A percentile compares a stretch with the other conserved stretches of the same genome.
Conservation (phyloP, 1,140 invertebrate genomes). For the Drosophila pruinosa region DNA sequence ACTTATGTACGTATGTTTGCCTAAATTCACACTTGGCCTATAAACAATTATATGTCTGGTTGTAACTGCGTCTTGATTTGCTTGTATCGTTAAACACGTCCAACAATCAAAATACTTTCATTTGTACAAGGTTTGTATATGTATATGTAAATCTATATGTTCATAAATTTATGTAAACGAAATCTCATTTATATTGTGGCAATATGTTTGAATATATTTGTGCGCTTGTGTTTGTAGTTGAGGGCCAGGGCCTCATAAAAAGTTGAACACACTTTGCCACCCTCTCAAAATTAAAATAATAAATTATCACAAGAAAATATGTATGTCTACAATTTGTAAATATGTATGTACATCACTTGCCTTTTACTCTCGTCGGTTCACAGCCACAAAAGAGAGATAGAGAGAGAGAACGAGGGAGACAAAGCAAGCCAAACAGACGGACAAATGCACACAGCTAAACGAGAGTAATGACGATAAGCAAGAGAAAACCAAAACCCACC, state of each 20-base stretch:
- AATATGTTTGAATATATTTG: constrained; percentile 3
- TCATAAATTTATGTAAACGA: constrained; percentile 1
- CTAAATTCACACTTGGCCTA: constrained; percentile 5
- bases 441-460: constrained; percentile 26
- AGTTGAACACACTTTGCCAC: constrained; percentile 46
- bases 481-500: constrained; percentile 45
- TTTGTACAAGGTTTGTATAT: constrained; percentile 3
- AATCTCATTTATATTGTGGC: constrained; percentile 3
- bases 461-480: constrained; percentile 46
- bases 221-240: constrained; percentile 24
- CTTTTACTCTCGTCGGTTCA: constrained; percentile 38
- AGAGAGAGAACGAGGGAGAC: constrained; percentile 22
- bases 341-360: constrained; percentile 29
- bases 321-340: neutral
- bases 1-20: neutral
- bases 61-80: constrained; percentile 47
- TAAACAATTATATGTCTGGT: constrained; percentile 43
- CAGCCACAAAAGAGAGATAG: constrained; percentile 7
- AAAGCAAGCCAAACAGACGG: constrained; percentile 16
- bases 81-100: constrained; percentile 11
- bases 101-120: constrained; percentile 32
- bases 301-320: constrained; percentile 62
- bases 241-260: constrained; percentile 28
- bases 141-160: neutral
- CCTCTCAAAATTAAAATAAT: constrained; percentile 70